Evolutionary conservation across 37 sponge, comb jelly and placozoan species (phyloP).

Genomic region (Beroe ovata): DNA sequence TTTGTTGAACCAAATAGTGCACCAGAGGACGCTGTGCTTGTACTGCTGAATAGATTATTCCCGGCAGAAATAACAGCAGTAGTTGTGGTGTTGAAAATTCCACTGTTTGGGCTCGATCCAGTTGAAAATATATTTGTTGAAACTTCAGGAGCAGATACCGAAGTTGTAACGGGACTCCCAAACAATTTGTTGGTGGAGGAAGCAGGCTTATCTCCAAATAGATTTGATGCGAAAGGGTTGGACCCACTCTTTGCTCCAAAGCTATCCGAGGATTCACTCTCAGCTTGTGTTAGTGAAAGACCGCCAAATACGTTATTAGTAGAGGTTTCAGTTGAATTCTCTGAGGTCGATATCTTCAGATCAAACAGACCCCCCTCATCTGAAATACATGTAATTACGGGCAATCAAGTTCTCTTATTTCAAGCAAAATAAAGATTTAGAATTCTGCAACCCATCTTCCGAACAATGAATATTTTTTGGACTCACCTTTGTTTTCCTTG

Average conservation of each 20-base stretch:
- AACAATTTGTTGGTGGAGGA: neutral
- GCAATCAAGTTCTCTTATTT: too few relatives aligned
- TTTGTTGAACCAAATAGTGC: conserved; percentile 13
- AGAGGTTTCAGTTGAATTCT: neutral
- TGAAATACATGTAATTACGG: too few relatives aligned
- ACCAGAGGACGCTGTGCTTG: neutral
- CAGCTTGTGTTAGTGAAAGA: neutral
- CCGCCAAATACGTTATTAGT: conserved; percentile 7
- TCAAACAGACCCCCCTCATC: conserved; percentile 12
- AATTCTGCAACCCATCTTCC: too few relatives aligned
- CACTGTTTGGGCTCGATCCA: neutral
- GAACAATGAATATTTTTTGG: too few relatives aligned
- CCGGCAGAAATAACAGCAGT: neutral
- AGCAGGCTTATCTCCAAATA: conserved; percentile 7
- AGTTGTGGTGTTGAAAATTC: neutral
- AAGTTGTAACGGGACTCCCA: neutral
- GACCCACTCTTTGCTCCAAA: conserved; percentile 15
- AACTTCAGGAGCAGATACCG: neutral
- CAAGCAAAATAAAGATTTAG: too few relatives aligned
- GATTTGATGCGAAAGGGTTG: conserved; percentile 36
- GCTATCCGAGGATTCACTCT: neutral
- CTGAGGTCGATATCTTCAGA: neutral
- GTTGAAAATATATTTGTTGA: neutral
- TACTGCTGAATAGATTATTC: neutral
- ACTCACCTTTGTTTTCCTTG: conserved; percentile 21